These are phyloP conservation scores for Coleophora flavipennella DNA, from an alignment of 2,888 invertebrate genomes.

Conservation along the genomic window DNA sequence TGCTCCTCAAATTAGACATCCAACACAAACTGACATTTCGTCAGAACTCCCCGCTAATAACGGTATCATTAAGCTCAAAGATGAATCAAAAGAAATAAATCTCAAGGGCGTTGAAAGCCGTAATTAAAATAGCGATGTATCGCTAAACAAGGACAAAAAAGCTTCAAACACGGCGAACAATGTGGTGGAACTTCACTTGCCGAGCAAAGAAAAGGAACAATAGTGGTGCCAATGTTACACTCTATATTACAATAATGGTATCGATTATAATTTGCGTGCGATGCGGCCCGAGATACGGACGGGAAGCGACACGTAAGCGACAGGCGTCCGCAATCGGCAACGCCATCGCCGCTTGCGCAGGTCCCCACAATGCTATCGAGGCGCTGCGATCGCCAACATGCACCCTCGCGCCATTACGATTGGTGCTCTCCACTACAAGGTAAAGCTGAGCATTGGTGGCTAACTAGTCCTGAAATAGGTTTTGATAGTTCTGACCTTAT, in stretches of 20 bases:
- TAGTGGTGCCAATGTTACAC: slow-evolving; percentile 61
- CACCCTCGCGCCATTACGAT: slow-evolving; percentile 63
- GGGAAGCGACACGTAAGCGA: slow-evolving; percentile 66
- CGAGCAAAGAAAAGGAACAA: slow-evolving; percentile 52
- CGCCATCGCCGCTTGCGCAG: slow-evolving; percentile 57
- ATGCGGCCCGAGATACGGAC: slow-evolving; percentile 58
- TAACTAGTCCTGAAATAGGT: too few relatives aligned
- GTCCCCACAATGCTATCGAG: slow-evolving; percentile 67
- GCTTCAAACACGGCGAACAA: slow-evolving; percentile 30
- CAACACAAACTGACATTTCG: slow-evolving; percentile 24
- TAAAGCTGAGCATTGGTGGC: too few relatives aligned
- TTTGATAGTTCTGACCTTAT: not conserved
- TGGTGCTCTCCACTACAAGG: slow-evolving; percentile 28
- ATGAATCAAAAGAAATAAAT: slow-evolving; percentile 5
- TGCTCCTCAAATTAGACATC: slow-evolving; percentile 43
- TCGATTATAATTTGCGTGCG: slow-evolving; percentile 74
- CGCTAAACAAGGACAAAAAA: slow-evolving; percentile 14
- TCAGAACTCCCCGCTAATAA: slow-evolving; percentile 34
- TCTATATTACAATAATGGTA: slow-evolving; percentile 71
- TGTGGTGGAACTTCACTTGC: slow-evolving; percentile 25
- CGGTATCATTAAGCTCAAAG: slow-evolving; percentile 19
- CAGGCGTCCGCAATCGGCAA: slow-evolving; percentile 61
- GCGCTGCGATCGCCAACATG: slow-evolving; percentile 62
- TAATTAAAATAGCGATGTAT: slow-evolving; percentile 12
- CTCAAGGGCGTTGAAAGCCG: slow-evolving; percentile 10